Percentiles rank a stretch among this genome's conserved stretches.
Evolutionary conservation across 23 tunicate species (phyloP).

Genomic region (Clavelina lepadiformis): DNA sequence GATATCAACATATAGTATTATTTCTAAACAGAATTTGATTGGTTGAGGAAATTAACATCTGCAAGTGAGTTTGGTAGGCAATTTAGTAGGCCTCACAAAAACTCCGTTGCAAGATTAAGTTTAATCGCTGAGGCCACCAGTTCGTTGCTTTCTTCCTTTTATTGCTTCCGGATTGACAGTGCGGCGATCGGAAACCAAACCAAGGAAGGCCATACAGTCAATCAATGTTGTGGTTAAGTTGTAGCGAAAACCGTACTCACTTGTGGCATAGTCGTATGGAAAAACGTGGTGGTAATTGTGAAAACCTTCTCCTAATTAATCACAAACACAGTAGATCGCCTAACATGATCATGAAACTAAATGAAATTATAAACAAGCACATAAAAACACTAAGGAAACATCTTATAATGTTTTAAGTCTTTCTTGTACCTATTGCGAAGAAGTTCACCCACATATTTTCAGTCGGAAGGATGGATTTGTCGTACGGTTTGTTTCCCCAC

Average conservation of each 20-base stretch:
- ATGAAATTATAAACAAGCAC: too few relatives aligned
- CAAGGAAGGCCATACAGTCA: slow-evolving; percentile 54
- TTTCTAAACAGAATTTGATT: too few relatives aligned
- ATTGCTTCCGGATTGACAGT: slow-evolving; percentile 26
- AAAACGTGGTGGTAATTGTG: slow-evolving; percentile 90
- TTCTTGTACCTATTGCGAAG: slow-evolving; percentile 63
- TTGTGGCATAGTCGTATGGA: slow-evolving; percentile 69
- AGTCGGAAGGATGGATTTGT: slow-evolving; percentile 49
- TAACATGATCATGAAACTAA: too few relatives aligned
- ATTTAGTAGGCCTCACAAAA: too few relatives aligned
- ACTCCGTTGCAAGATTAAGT: too few relatives aligned
- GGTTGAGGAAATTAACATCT: too few relatives aligned
- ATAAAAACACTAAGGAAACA: too few relatives aligned
- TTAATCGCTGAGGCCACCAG: slow-evolving; percentile 47
- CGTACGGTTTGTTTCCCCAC: slow-evolving; percentile 71
- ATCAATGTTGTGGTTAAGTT: slow-evolving; percentile 66
- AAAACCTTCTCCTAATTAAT: slow-evolving; percentile 68
- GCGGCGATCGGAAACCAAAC: slow-evolving; percentile 51
- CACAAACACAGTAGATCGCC: too few relatives aligned
- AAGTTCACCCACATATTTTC: slow-evolving; percentile 45
- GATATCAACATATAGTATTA: too few relatives aligned
- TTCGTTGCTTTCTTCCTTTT: slow-evolving; percentile 46
- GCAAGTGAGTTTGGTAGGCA: too few relatives aligned
- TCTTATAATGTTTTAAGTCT: too few relatives aligned
- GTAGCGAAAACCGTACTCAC: slow-evolving; percentile 53